phyloP scores from a whole-genome alignment of 2,113 vertebrate genomes.

The Chrysemys picta region DNA sequence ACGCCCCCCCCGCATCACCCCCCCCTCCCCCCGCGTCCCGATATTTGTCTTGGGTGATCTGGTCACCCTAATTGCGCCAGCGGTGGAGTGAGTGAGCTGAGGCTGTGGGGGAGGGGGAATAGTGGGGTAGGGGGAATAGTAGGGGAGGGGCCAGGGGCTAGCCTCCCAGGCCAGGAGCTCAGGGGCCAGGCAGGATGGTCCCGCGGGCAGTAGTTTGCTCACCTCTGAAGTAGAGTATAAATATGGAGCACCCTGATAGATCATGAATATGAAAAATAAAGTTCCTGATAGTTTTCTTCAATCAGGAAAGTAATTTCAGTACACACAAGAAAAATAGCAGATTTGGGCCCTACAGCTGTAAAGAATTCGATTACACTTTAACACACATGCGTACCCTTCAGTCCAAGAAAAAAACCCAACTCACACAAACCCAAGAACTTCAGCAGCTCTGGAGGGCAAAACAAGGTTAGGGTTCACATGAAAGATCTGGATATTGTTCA shows the following conservation, averaged over 20 bases:
- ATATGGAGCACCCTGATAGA: neutral
- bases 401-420: neutral
- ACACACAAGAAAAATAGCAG: neutral
- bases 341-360: neutral
- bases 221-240: neutral
- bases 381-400: neutral
- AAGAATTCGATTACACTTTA: neutral
- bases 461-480: neutral
- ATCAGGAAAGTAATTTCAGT: neutral
- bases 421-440: accelerated
- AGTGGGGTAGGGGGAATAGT: no score
- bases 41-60: no score
- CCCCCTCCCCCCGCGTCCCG: no score
- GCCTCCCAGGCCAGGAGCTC: no score
- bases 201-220: no score
- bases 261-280: neutral
- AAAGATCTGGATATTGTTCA: neutral
- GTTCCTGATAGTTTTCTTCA: neutral
- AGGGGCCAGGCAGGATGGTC: no score
- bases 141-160: no score
- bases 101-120: no score
- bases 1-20: no score
- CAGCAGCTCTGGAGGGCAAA: neutral
- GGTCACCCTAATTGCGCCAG: no score
- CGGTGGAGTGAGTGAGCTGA: no score